Percentiles rank a stretch among this genome's conserved stretches.
Conservation (phyloP, 2,888 invertebrate genomes). For the Eupithecia dodoneata region DNA sequence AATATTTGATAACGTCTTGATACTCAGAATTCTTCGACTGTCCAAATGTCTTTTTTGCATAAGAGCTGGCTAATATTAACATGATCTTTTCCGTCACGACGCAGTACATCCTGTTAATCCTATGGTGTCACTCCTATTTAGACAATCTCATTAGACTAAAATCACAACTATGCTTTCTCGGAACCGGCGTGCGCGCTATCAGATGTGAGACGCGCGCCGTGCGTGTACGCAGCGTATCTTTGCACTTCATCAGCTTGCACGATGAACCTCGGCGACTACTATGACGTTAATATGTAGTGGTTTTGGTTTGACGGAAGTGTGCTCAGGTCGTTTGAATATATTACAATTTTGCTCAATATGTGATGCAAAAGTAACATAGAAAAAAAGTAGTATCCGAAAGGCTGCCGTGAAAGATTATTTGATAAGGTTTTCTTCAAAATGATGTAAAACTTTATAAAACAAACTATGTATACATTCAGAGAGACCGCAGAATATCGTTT, state of each 20-base stretch:
- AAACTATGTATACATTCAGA: conserved; percentile 29
- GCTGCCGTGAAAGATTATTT: not conserved
- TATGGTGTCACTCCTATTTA: conserved; percentile 13
- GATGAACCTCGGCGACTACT: conserved; percentile 42
- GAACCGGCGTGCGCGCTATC: conserved; percentile 59
- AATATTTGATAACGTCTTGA: not conserved
- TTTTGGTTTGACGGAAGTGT: conserved; percentile 10
- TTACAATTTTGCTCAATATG: not conserved
- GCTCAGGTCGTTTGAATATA: not conserved
- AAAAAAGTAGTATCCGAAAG: not conserved
- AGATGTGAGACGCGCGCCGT: conserved; percentile 61
- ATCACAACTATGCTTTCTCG: conserved; percentile 33
- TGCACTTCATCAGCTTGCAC: conserved; percentile 52
- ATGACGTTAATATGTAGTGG: conserved; percentile 10
- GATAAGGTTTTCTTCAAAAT: not conserved
- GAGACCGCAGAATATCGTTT: conserved; percentile 64
- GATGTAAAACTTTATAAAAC: not conserved
- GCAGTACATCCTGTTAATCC: conserved; percentile 3
- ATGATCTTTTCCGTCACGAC: not conserved
- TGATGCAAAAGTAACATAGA: not conserved
- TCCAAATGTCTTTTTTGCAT: not conserved
- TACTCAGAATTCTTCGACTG: not conserved
- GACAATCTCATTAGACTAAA: conserved; percentile 33
- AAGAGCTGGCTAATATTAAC: not conserved
- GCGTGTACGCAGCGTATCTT: conserved; percentile 61